These are phyloP conservation scores for Megalopta genalis DNA, from an alignment of 1,140 invertebrate genomes.

Conservation along the genomic window DNA sequence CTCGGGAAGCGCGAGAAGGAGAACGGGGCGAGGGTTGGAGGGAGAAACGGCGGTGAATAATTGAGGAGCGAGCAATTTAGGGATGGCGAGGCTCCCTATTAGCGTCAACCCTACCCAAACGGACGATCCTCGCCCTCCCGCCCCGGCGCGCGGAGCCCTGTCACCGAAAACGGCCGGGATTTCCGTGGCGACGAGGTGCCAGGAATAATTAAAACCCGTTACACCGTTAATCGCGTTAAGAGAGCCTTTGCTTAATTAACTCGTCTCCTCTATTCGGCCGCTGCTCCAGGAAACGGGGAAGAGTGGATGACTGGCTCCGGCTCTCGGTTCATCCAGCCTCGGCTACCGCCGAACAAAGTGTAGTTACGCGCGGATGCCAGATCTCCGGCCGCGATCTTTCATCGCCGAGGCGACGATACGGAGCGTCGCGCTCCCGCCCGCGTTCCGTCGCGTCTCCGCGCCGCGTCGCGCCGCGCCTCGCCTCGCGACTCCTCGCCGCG, in stretches of 20 bases:
- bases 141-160: conserved; percentile 19
- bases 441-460: too few relatives aligned
- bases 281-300: background rate
- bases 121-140: background rate
- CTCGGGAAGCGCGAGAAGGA: background rate
- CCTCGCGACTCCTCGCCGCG: too few relatives aligned
- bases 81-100: conserved; percentile 60
- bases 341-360: conserved; percentile 8
- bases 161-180: conserved; percentile 66
- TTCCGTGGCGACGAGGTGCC: conserved; percentile 46
- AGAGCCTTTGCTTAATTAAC: conserved; percentile 70
- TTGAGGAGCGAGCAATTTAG: conserved; percentile 64
- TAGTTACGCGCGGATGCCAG: background rate
- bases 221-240: conserved; percentile 69
- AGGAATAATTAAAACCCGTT: conserved; percentile 72
- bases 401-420: background rate
- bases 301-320: background rate
- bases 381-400: background rate
- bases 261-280: conserved; percentile 3
- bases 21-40: background rate
- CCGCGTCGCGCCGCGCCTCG: too few relatives aligned
- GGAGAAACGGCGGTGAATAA: conserved; percentile 55
- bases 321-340: background rate
- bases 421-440: too few relatives aligned
- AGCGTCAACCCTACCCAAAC: conserved; percentile 31